Evolutionary conservation across 2,888 invertebrate species (phyloP).

Genomic region (Orthosia cruda): DNA sequence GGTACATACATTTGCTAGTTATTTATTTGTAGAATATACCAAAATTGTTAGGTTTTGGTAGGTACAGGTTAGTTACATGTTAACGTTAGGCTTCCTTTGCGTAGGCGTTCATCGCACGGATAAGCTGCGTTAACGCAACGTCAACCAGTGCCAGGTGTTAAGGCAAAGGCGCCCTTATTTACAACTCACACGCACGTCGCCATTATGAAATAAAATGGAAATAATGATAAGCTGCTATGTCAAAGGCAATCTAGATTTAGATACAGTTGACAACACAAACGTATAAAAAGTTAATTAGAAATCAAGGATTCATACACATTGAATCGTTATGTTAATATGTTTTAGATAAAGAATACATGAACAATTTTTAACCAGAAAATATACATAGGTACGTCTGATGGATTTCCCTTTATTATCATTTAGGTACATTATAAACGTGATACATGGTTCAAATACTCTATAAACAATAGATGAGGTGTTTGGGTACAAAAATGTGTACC

Average conservation of each 20-base stretch:
- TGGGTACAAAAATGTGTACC: constrained; percentile 58
- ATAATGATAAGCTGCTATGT: constrained; percentile 24
- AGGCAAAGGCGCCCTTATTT: constrained; percentile 3
- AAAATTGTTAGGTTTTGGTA: background rate
- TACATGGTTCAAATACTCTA: constrained; percentile 32
- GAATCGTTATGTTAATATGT: constrained; percentile 1
- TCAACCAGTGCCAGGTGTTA: constrained; percentile 7
- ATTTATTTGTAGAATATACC: constrained; percentile 11
- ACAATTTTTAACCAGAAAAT: constrained; percentile 7
- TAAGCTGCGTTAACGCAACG: background rate
- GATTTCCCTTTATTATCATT: constrained; percentile 24
- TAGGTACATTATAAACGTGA: constrained; percentile 22
- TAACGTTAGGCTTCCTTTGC: constrained; percentile 12
- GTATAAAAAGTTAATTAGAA: constrained; percentile 3
- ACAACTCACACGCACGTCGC: constrained; percentile 39
- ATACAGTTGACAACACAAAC: constrained; percentile 10
- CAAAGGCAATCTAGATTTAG: constrained; percentile 9
- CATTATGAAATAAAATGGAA: constrained; percentile 15
- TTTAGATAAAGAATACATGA: constrained; percentile 2
- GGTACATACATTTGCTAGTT: constrained; percentile 3
- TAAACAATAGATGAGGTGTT: constrained; percentile 38
- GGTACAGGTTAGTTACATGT: background rate
- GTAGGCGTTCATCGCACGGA: constrained; percentile 5
- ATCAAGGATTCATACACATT: background rate
- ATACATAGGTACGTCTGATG: constrained; percentile 2